A percentile compares a stretch with the other conserved stretches of the same genome.
These are phyloP conservation scores for Allolobophora icterica DNA, from an alignment of 2,888 invertebrate genomes.

Conservation along the genomic window DNA sequence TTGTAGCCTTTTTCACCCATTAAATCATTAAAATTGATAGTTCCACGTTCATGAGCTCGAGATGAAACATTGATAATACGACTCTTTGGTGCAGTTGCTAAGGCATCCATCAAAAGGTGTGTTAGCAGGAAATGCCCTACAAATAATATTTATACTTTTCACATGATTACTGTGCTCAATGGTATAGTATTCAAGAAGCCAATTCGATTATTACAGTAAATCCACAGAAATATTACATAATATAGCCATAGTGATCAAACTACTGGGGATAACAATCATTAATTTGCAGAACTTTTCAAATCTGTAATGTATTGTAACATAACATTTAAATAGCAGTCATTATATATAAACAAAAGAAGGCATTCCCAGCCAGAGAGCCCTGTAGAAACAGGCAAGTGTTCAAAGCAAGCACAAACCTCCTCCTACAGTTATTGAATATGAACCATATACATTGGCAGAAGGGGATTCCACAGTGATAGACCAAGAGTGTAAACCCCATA, in stretches of 20 bases:
- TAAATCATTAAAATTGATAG: conserved; percentile 30
- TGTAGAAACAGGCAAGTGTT: not conserved
- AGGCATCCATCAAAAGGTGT: conserved; percentile 29
- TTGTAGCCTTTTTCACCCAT: conserved; percentile 29
- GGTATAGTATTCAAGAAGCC: not conserved
- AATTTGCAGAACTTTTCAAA: not conserved
- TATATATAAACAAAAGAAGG: not conserved
- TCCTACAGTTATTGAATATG: not conserved
- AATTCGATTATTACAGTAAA: not conserved
- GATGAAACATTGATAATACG: conserved; percentile 31
- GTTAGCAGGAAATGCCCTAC: conserved; percentile 34
- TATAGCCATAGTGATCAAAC: not conserved
- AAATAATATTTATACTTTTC: not conserved
- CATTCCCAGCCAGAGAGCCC: not conserved
- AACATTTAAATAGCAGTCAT: not conserved
- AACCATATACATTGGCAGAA: too few species aligned
- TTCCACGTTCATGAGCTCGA: not conserved
- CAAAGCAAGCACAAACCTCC: not conserved
- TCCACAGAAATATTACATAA: not conserved
- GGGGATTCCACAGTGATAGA: too few species aligned
- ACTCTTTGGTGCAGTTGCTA: conserved; percentile 12
- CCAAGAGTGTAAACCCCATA: too few species aligned
- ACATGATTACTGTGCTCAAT: not conserved
- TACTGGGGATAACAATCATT: not conserved
- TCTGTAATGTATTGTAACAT: not conserved